Percentiles rank a stretch among this genome's conserved stretches.
Evolutionary conservation across 2,888 invertebrate genomes (phyloP).

Genomic region (Eilema sororculum): DNA sequence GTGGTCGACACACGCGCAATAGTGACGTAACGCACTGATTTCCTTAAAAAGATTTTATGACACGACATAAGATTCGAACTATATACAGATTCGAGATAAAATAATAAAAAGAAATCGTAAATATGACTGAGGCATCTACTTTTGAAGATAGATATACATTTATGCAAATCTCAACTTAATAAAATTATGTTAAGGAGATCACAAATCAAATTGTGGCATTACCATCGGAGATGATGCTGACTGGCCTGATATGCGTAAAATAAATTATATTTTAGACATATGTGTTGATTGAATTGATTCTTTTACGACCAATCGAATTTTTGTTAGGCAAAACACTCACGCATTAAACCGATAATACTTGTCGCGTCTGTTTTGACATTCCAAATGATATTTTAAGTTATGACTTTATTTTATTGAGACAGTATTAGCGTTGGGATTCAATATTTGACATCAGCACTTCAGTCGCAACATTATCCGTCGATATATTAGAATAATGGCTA

Average conservation of each 20-base stretch:
- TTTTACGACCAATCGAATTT: constrained; percentile 46
- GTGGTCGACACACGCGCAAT: constrained; percentile 20
- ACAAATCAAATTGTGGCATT: constrained; percentile 47
- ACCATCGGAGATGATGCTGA: constrained; percentile 24
- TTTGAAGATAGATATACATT: constrained; percentile 29
- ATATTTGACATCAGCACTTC: neutral
- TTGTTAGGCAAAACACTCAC: constrained; percentile 31
- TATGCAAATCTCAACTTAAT: constrained; percentile 50
- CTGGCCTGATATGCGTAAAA: constrained; percentile 40
- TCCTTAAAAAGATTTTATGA: constrained; percentile 35
- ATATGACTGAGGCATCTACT: constrained; percentile 28
- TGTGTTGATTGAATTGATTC: constrained; percentile 46
- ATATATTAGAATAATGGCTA: constrained; percentile 11
- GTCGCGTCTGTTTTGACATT: constrained; percentile 40
- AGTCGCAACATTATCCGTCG: neutral
- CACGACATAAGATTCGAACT: constrained; percentile 26
- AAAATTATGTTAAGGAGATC: constrained; percentile 51
- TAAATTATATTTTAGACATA: constrained; percentile 46
- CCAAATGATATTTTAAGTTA: constrained; percentile 34
- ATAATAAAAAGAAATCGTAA: constrained; percentile 26
- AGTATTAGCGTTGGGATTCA: neutral
- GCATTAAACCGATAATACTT: constrained; percentile 35
- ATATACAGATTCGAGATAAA: constrained; percentile 29
- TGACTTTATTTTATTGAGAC: constrained; percentile 25
- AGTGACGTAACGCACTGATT: constrained; percentile 30